Evolutionary conservation across 2,888 invertebrate genomes (phyloP).

Genomic region (Microplitis deprimator): DNA sequence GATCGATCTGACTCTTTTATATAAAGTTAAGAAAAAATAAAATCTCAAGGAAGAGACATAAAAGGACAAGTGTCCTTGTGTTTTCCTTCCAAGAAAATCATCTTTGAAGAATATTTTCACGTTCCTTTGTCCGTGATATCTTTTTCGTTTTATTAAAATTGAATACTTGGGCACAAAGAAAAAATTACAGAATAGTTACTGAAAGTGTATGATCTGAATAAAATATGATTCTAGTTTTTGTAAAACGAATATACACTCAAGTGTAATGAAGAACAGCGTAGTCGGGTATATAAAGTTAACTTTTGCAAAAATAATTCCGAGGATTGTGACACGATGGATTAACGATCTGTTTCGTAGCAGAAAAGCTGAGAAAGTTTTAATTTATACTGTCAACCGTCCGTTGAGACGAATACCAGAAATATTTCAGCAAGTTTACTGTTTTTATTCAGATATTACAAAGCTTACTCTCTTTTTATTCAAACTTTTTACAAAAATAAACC

Average conservation of each 20-base stretch:
- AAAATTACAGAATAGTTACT: background rate
- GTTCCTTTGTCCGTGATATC: background rate
- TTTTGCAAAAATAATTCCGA: slow-evolving; percentile 38
- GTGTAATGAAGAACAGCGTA: slow-evolving; percentile 36
- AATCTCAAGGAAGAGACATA: background rate
- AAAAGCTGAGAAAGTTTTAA: slow-evolving; percentile 58
- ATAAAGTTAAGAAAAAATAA: background rate
- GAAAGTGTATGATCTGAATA: background rate
- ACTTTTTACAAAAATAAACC: slow-evolving; percentile 15
- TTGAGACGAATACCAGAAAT: slow-evolving; percentile 31
- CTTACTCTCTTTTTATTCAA: slow-evolving; percentile 34
- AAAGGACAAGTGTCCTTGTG: background rate
- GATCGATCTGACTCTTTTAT: too few relatives aligned
- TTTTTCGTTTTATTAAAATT: background rate
- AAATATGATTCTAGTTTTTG: background rate
- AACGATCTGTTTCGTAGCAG: slow-evolving; percentile 57
- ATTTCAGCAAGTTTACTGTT: slow-evolving; percentile 36
- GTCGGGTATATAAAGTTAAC: slow-evolving; percentile 30
- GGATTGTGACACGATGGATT: slow-evolving; percentile 59
- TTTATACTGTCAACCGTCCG: slow-evolving; percentile 55
- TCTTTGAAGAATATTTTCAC: background rate
- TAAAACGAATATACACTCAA: background rate
- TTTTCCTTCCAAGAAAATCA: background rate
- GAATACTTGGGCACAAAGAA: background rate
- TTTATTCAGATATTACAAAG: background rate